phyloP scores from a whole-genome alignment of 2,113 vertebrate species.

The Malaclemys terrapin region DNA sequence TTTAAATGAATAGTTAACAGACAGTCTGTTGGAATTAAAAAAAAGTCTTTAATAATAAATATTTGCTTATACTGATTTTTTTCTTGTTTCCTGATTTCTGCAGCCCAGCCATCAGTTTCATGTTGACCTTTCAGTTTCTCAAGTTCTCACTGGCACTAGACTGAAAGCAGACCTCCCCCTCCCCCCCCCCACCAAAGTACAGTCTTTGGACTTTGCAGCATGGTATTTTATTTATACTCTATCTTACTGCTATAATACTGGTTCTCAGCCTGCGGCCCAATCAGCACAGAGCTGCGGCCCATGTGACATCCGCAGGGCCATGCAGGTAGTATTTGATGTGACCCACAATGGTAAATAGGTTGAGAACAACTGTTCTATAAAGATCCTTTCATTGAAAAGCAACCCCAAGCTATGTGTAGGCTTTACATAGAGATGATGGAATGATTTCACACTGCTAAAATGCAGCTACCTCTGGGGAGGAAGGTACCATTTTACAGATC shows the following conservation, averaged over 20 bases:
- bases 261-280: too few relatives aligned
- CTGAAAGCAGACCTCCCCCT: neutral
- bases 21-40: neutral
- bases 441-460: conserved; percentile 10
- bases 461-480: neutral
- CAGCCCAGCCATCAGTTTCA: conserved; percentile 22
- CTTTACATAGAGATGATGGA: conserved; percentile 22
- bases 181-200: neutral
- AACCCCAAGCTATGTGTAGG: neutral
- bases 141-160: neutral
- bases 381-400: conserved; percentile 14
- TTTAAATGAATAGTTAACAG: conserved; percentile 21
- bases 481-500: conserved; percentile 22
- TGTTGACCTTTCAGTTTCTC: neutral
- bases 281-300: too few relatives aligned
- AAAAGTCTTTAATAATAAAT: conserved; percentile 48
- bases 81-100: conserved; percentile 55
- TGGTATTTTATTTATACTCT: conserved; percentile 34
- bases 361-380: neutral
- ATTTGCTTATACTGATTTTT: conserved; percentile 58
- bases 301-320: too few relatives aligned
- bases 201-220: neutral
- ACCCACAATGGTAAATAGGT: too few relatives aligned
- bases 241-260: neutral
- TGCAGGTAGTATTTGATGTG: too few relatives aligned